Evolutionary conservation across 1,140 invertebrate genomes (phyloP).

Genomic region (Eumeta japonica): DNA sequence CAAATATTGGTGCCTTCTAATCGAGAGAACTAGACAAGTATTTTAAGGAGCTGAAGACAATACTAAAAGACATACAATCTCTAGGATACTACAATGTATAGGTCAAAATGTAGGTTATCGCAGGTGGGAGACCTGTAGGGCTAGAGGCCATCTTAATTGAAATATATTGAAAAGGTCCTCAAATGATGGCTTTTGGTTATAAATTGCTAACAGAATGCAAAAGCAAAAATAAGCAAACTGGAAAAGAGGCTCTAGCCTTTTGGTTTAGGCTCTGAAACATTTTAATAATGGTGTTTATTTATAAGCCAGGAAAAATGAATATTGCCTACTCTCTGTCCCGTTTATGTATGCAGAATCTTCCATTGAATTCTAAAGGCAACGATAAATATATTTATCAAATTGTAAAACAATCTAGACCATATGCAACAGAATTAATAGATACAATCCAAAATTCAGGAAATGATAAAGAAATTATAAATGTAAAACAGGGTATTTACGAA

Average conservation of each 20-base stretch:
- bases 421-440: no score
- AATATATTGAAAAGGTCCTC: conserved; percentile 8
- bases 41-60: no score
- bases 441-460: conserved; percentile 10
- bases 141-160: conserved; percentile 35
- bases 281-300: conserved; percentile 14
- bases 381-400: conserved; percentile 16
- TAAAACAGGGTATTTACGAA: conserved; percentile 9
- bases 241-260: conserved; percentile 22
- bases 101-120: conserved; percentile 26
- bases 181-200: conserved; percentile 23
- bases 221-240: conserved; percentile 22
- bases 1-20: no score
- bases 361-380: conserved; percentile 7
- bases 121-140: conserved; percentile 48
- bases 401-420: conserved; percentile 11
- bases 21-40: no score
- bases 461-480: conserved; percentile 10
- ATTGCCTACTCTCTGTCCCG: conserved; percentile 17
- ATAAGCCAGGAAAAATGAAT: conserved; percentile 16
- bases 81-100: conserved; percentile 19
- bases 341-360: conserved; percentile 8
- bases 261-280: conserved; percentile 12
- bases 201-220: no score
- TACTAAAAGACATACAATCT: no score